phyloP scores from a whole-genome alignment of 2,888 invertebrate genomes.

The Parthenolecanium corni region DNA sequence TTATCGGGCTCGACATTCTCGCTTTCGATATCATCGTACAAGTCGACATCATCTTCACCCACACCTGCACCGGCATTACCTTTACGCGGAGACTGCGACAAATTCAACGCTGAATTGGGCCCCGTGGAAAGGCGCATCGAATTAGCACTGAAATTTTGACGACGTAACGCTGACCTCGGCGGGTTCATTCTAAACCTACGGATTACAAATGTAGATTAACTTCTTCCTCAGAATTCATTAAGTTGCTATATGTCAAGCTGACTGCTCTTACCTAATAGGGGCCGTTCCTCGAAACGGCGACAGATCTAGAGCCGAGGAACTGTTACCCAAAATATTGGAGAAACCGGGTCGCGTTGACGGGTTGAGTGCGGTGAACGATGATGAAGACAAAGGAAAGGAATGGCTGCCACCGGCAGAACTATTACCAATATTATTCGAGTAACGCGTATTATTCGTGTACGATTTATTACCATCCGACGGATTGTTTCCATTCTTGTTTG shows the following conservation, averaged over 20 bases:
- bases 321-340: conserved; percentile 24
- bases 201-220: neutral
- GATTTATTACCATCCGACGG: conserved; percentile 8
- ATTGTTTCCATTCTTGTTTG: conserved; percentile 6
- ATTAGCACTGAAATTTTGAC: conserved; percentile 4
- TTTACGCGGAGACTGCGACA: conserved; percentile 1
- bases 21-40: conserved; percentile 18
- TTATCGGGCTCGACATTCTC: conserved; percentile 13
- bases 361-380: conserved; percentile 15
- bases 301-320: conserved; percentile 11
- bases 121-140: neutral
- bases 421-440: conserved; percentile 4
- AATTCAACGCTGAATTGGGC: neutral
- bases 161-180: conserved; percentile 1
- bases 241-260: neutral
- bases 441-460: conserved; percentile 13
- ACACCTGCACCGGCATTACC: neutral
- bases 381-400: conserved; percentile 4
- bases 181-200: conserved; percentile 14
- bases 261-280: conserved; percentile 12
- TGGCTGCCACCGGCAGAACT: conserved; percentile 1
- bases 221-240: neutral
- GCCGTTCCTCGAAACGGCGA: conserved; percentile 24
- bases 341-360: conserved; percentile 17
- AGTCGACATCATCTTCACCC: conserved; percentile 15